A percentile compares a stretch with the other conserved stretches of the same genome.
These are phyloP conservation scores for Ceratotherium simum DNA, from an alignment of 2,113 vertebrate genomes.

Conservation along the genomic window DNA sequence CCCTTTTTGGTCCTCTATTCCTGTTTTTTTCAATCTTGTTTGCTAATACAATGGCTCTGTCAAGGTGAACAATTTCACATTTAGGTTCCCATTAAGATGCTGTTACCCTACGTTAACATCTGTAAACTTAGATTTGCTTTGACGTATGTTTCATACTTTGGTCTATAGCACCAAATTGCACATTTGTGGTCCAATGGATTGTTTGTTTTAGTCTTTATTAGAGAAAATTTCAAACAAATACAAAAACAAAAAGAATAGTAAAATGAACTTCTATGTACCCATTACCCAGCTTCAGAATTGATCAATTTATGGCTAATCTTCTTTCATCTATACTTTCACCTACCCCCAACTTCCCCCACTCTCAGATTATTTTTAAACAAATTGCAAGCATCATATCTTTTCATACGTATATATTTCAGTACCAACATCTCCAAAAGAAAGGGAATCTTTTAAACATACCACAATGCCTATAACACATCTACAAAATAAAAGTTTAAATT, in stretches of 20 bases:
- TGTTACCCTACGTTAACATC: background rate
- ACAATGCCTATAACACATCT: background rate
- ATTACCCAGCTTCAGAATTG: background rate
- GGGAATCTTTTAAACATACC: background rate
- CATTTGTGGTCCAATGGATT: background rate
- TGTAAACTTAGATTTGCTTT: background rate
- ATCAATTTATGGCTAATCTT: background rate
- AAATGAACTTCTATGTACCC: background rate
- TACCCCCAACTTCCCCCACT: background rate
- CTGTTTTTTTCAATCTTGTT: background rate
- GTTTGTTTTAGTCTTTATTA: background rate
- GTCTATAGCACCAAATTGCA: background rate
- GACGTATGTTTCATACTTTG: background rate
- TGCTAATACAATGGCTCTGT: background rate
- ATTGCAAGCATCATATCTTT: background rate
- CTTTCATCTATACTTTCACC: background rate
- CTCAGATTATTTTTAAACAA: background rate
- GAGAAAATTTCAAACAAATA: constrained; percentile 11
- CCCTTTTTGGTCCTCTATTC: background rate
- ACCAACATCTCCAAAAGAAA: background rate
- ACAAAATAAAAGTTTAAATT: background rate
- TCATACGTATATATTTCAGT: constrained; percentile 5
- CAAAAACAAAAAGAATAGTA: background rate
- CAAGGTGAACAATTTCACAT: background rate
- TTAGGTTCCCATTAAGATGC: background rate